Evolutionary conservation across 2,888 invertebrate genomes (phyloP), one percentile per base, ranked within the genome.

Genomic region (Caenorhabditis uteleia): DNA sequence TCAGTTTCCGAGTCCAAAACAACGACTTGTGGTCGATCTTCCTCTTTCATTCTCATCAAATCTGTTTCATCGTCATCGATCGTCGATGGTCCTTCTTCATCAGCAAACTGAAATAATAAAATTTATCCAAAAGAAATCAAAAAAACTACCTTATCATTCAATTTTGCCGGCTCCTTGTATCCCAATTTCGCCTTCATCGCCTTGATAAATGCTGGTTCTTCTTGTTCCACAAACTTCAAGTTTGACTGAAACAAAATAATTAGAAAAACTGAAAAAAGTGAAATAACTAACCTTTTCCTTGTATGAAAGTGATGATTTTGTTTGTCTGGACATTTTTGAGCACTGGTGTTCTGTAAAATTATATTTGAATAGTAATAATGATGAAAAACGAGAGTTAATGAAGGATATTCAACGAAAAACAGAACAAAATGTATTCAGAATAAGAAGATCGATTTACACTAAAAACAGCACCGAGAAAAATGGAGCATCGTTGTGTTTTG

Each of bases 111-210:
- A 23, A 54, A 51, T 47, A 53, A 26, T 31, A 40, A 21, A 27
- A 18, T 29, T 55, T 44, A 6, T 31, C 8, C 33, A 45, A 25
- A n/a, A 26, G 6, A 29, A 64, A 40, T 18, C 3, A 29, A 46
- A 21, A 27, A 10, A 50, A 39, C 29, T 26, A 78, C 77, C 59
- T 80, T 80, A 36, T 80, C 80, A 31, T 79, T 77, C n/a, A 80
- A 43, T 16, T 66, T 79, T 5, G 73, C 61, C n/a, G 74, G 68
- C 39, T 77, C 80, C 43, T 68, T 69, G 47, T 76, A 80, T 47
- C 80, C 80, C 56, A 80, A 42, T 44, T 78, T 75, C 21, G 66
- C 59, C 48, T 80, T 80, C 66, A 80, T 70, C 23, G 75, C 65
- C 42, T 69, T 67, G 47, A 80, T 70, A 45, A 80, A 80, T 3